phyloP scores from a whole-genome alignment of 2,888 invertebrate species.

The Agonum fuliginosum region DNA sequence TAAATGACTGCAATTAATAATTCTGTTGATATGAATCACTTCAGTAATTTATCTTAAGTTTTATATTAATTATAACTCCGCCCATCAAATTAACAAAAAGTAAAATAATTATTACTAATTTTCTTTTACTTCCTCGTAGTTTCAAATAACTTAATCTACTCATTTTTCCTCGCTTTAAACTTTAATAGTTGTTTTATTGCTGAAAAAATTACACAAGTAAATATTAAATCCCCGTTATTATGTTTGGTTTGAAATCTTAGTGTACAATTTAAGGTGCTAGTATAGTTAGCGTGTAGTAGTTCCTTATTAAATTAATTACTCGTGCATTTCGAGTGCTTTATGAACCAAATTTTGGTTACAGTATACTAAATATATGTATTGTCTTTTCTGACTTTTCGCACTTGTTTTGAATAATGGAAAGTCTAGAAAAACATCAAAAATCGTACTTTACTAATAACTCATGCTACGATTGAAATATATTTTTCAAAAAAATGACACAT shows the following conservation, averaged over 20 bases:
- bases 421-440: no score
- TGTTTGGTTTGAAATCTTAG: not conserved
- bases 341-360: no score
- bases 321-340: no score
- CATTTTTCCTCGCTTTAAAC: not conserved
- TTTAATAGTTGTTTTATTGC: constrained; percentile 15
- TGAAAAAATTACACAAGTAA: not conserved
- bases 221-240: not conserved
- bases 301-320: no score
- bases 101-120: constrained; percentile 24
- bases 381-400: no score
- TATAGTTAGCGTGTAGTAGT: no score
- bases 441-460: no score
- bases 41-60: constrained; percentile 14
- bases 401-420: no score
- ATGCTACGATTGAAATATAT: no score
- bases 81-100: not conserved
- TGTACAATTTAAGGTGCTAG: no score
- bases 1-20: constrained; percentile 17
- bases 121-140: not conserved
- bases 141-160: not conserved
- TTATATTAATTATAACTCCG: constrained; percentile 15
- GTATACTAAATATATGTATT: no score
- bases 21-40: constrained; percentile 32
- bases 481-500: no score